Percentiles rank a stretch among this genome's conserved stretches.
Conservation (phyloP, 2,888 invertebrate species). For the Synanthedon myopaeformis region DNA sequence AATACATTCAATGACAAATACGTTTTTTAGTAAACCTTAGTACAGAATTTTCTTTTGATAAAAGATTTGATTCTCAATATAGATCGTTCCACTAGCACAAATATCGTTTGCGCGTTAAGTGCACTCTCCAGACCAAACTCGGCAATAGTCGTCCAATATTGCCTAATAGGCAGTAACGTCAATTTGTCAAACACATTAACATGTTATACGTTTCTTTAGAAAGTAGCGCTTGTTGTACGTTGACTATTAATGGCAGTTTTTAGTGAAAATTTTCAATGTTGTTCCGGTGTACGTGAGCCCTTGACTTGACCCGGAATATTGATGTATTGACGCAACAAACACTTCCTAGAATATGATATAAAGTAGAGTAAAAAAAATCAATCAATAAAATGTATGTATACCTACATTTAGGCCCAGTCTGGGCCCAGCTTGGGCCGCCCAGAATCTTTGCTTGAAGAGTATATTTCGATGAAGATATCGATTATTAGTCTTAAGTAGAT, state of each 20-base stretch:
- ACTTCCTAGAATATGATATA: too few relatives aligned
- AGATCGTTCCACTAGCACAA: background rate
- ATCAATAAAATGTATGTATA: too few relatives aligned
- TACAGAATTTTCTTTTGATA: too few relatives aligned
- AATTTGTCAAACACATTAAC: constrained; percentile 33
- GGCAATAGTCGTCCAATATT: constrained; percentile 31
- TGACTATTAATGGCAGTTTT: constrained; percentile 60
- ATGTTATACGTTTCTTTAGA: constrained; percentile 46
- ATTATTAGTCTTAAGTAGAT: too few relatives aligned
- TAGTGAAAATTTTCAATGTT: constrained; percentile 36
- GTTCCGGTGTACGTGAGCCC: constrained; percentile 39
- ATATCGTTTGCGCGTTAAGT: background rate
- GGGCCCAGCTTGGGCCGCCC: too few relatives aligned
- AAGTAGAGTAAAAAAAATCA: too few relatives aligned
- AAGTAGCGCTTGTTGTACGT: constrained; percentile 46
- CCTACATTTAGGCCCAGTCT: too few relatives aligned
- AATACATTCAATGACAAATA: too few relatives aligned
- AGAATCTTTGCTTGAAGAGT: too few relatives aligned
- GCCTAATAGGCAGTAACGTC: constrained; percentile 42
- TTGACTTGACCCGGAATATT: constrained; percentile 2
- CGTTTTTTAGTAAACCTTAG: too few relatives aligned
- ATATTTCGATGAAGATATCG: too few relatives aligned
- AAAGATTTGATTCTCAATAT: too few relatives aligned
- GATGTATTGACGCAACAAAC: constrained; percentile 1
- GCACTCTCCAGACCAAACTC: constrained; percentile 13